phyloP scores from a whole-genome alignment of 2,797 vertebrate species.

The Merluccius polli region DNA sequence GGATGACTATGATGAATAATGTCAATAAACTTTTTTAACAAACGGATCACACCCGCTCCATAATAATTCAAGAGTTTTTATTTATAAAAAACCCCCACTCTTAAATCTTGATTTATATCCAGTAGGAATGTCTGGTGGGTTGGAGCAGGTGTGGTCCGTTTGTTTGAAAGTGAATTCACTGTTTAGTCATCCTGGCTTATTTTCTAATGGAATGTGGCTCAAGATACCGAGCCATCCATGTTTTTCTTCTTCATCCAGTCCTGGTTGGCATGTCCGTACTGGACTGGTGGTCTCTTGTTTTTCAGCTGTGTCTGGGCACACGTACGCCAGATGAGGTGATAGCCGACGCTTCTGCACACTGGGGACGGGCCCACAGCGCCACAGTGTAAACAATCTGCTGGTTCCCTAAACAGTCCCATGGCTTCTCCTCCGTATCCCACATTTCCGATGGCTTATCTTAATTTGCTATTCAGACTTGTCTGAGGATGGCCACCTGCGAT shows the following conservation, averaged over 20 bases:
- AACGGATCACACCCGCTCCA: neutral
- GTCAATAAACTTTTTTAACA: neutral
- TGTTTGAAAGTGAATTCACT: neutral
- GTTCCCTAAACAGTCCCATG: conserved; percentile 58
- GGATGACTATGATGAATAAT: neutral
- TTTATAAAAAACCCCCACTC: too few relatives aligned
- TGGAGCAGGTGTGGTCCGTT: neutral
- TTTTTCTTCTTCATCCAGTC: conserved; percentile 13
- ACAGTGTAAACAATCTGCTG: conserved; percentile 39
- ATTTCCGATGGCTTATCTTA: conserved; percentile 57
- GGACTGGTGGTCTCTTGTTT: conserved; percentile 46
- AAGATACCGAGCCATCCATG: conserved; percentile 22
- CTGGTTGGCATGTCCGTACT: conserved; percentile 42
- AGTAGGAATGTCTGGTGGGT: conserved; percentile 9
- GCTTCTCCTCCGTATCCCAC: conserved; percentile 24
- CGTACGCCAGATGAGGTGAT: conserved; percentile 57
- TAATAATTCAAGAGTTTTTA: conserved; percentile 5
- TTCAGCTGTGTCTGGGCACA: conserved; percentile 51
- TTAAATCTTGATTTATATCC: conserved; percentile 25
- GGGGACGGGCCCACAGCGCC: conserved; percentile 9
- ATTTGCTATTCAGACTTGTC: conserved; percentile 58
- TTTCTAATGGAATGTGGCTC: neutral
- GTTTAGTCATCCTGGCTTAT: neutral
- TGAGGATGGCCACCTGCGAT: conserved; percentile 41
- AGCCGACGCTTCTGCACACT: conserved; percentile 5